phyloP scores from a whole-genome alignment of 2,113 vertebrate species.

The Cynoglossus semilaevis region DNA sequence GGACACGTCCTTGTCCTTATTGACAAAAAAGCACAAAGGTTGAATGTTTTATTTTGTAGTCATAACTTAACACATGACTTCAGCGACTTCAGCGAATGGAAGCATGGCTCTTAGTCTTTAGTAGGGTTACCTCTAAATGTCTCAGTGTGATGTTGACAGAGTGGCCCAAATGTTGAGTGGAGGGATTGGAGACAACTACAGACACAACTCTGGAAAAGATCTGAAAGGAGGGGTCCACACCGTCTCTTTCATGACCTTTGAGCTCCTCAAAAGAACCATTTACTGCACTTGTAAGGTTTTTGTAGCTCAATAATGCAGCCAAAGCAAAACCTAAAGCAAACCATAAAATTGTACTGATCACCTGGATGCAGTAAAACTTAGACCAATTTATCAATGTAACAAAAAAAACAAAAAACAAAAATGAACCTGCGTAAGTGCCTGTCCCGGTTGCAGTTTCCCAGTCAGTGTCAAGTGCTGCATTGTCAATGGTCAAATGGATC shows the following conservation, averaged over 20 bases:
- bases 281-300: constrained; percentile 53
- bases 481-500: constrained; percentile 54
- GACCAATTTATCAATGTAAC: not conserved
- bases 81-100: not conserved
- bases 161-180: constrained; percentile 55
- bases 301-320: constrained; percentile 76
- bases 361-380: not conserved
- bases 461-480: constrained; percentile 63
- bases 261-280: constrained; percentile 54
- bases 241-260: constrained; percentile 1
- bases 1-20: constrained; percentile 38
- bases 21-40: not conserved
- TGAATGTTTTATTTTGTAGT: not conserved
- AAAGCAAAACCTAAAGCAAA: constrained; percentile 64
- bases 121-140: constrained; percentile 55
- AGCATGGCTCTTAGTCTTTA: not conserved
- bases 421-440: constrained; percentile 49
- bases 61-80: not conserved
- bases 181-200: constrained; percentile 73
- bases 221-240: constrained; percentile 24
- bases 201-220: constrained; percentile 70
- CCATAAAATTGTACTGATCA: not conserved
- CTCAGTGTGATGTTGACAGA: constrained; percentile 72
- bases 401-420: not conserved
- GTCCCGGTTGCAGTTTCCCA: constrained; percentile 68